Evolutionary conservation across 2,113 vertebrate species (phyloP), one percentile per base, ranked within the genome.

Genomic region (Lampris incognitus): DNA sequence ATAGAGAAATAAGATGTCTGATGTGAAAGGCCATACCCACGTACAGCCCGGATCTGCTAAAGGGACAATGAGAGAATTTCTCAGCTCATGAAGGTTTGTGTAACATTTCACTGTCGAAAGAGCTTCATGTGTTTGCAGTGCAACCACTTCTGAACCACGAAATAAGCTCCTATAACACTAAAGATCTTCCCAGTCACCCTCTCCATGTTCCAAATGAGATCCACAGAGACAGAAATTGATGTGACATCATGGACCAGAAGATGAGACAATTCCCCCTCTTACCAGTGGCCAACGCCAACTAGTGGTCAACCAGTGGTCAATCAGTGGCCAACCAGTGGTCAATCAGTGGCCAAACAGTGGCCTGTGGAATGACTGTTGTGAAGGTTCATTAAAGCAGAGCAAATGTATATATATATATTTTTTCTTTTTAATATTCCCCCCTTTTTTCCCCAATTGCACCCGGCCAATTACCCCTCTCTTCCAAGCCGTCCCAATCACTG

Each of bases 91-190:
- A 84, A 87, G 84, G 81, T 69, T 55, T 66, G 50, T 51, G 8
- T 81, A 79, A 81, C 84, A 77, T 86, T 83, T 90, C 82, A 73
- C 73, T 72, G 74, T 87, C 37, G 82, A 83, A 54, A 66, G 66
- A 79, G 75, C 41, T 75, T 74, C 81, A 79, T 84, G 88, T 85
- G 82, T 49, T 65, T 81, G 74, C 78, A 82, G 78, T 81, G 85
- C 83, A 85, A 83, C 82, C 87, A 70, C 81, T 72, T 52, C 70
- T 52, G 85, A 79, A 87, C 46, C 76, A 71, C 73, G 85, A 76
- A 84, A 78, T 57, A 74, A 83, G 62, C 74, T 81, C 74, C 71
- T 60, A 82, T 73, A 76, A 78, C 60, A 59, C 78, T 36, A 70
- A 75, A 67, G 78, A 85, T 70, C 59, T 75, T 48, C 63, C 74